phyloP scores from a whole-genome alignment of 2,113 vertebrate species.

The Pao palembangensis region DNA sequence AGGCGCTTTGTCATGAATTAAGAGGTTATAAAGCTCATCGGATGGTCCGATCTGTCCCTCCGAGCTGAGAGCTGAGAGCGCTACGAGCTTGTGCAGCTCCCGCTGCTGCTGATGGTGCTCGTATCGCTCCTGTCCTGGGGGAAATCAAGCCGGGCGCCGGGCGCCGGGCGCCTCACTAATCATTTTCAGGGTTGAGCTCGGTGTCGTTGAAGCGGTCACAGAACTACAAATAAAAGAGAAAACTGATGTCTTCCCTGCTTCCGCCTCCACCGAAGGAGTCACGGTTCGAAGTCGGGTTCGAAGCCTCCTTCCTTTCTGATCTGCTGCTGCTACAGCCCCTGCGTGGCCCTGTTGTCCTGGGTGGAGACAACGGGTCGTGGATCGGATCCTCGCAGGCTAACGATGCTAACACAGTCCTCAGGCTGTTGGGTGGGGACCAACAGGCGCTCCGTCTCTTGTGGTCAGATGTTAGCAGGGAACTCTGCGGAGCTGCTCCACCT shows the following conservation, averaged over 20 bases:
- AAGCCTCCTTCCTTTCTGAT: too few species aligned
- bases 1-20: too few species aligned
- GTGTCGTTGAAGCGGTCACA: constrained; percentile 53
- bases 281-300: constrained; percentile 48
- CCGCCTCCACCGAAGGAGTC: constrained; percentile 30
- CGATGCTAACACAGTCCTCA: too few species aligned
- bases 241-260: constrained; percentile 41
- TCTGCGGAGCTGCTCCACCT: too few species aligned
- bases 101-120: constrained; percentile 21
- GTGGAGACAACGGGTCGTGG: too few species aligned
- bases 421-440: too few species aligned
- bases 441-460: too few species aligned
- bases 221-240: constrained; percentile 47
- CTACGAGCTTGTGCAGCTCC: constrained; percentile 12
- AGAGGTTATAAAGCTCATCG: not conserved
- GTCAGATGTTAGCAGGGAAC: too few species aligned
- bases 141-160: constrained; percentile 41
- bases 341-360: too few species aligned
- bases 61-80: constrained; percentile 7
- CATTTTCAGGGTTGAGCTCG: constrained; percentile 48
- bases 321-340: too few species aligned
- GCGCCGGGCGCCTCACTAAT: constrained; percentile 41
- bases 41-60: constrained; percentile 6
- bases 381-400: too few species aligned
- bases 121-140: constrained; percentile 32